Evolutionary conservation across 2,113 vertebrate genomes (phyloP), one percentile per base, ranked within the genome.

Genomic region (Poeciliopsis retropinna): DNA sequence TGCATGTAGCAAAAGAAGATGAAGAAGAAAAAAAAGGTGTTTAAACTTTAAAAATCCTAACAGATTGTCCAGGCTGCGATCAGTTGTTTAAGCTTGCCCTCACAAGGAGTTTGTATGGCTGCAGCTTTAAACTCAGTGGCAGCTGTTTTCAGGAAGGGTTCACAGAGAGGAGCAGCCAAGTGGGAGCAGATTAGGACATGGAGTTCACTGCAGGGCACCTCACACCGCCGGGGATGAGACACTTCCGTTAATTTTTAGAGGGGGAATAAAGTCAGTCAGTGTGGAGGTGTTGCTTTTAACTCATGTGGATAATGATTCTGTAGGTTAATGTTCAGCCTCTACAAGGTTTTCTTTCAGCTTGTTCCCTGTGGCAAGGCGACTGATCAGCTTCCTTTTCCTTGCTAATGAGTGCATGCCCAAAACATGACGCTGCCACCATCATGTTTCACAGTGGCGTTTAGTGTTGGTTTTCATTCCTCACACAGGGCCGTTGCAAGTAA

Each of bases 141-240:
- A n/a, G 29, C 30, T 17, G 71, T 44, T 73, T 54, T 34, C 61
- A 73, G 62, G 71, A 34, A 64, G 30, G 19, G 27, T 32, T 64
- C 61, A 64, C 61, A 3, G 30, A 15, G 60, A 34, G 30, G 19
- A 54, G 41, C 41, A 54, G 41, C 62, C 61, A 73, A 28, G 22
- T 51, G 22, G 61, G 39, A 64, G 61, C 12, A 64, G 71, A 30
- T 34, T 14, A n/a, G 39, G 15, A 32, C 71, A 47, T 19, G 27
- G 39, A 17, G 71, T 63, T 64, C 61, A 51, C 32, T 29, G 57
- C 28, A 67, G 41, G 66, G 66, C 32, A 41, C 15, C 22, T 47
- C 44, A 27, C 62, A 57, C 8, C 27, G 14, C 14, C 47, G 47
- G 10, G 25, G 28, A 73, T 27, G 28, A 54, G 4, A 28, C 29